Conservation (phyloP, 2,888 invertebrate genomes). For the Arge pagana region DNA sequence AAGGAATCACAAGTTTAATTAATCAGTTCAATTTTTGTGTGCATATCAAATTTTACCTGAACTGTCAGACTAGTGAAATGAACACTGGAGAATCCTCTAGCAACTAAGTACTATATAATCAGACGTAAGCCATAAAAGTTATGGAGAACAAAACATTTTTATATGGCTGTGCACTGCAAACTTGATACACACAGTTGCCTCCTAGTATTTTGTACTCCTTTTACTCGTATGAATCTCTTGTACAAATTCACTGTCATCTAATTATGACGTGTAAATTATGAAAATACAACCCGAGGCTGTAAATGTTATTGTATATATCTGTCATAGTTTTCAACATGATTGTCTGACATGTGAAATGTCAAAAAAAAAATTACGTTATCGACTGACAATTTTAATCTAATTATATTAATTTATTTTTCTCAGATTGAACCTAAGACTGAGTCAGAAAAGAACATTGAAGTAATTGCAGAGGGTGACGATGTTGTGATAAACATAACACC, state of each 20-base stretch:
- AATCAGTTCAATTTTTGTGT: too few species aligned
- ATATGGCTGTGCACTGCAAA: too few species aligned
- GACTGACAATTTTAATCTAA: background rate
- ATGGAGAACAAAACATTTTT: too few species aligned
- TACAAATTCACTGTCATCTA: background rate
- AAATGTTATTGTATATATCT: background rate
- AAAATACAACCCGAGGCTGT: background rate
- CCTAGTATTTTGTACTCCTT: too few species aligned
- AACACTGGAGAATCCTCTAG: too few species aligned
- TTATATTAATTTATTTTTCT: background rate
- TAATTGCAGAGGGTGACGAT: constrained; percentile 58
- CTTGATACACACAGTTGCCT: too few species aligned
- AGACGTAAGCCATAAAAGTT: too few species aligned
- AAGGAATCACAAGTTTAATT: too few species aligned
- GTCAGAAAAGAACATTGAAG: constrained; percentile 54
- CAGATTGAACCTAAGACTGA: constrained; percentile 36
- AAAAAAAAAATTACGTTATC: too few species aligned
- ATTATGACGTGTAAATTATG: background rate
- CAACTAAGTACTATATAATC: too few species aligned
- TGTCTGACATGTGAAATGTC: background rate
- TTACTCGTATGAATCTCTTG: background rate
- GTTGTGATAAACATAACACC: constrained; percentile 63
- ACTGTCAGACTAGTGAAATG: too few species aligned
- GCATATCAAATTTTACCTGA: too few species aligned
- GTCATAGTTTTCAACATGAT: background rate